Base-by-base conservation (phyloP, 2,113 vertebrate genomes). In the Rattus rattus region DNA sequence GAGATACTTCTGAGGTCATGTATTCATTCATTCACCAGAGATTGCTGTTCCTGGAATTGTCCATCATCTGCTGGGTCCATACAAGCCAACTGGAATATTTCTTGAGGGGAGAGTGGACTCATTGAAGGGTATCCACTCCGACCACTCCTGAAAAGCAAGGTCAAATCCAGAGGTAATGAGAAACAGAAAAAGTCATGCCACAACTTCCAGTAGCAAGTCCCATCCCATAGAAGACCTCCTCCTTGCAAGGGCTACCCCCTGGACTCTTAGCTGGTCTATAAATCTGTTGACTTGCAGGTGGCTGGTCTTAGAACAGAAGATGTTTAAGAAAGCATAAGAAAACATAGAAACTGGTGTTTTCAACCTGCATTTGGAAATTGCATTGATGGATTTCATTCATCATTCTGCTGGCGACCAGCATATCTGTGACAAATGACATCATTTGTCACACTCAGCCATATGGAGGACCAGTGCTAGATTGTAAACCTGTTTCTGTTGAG, bases 81-180 rank as follows among this genome's bases (percentile, higher is more conserved):
- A 98, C 98, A 98, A 0, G 98, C 99, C 76, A 99, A 98, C 98
- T 99, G 99, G 98, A 99, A 99, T 98, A 99, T 99, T 96, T 99
- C 99, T 98, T 99, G 99, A 0, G 99, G 99, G 0, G 99, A 99
- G 94, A 99, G 98, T 0, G 99, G 99, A 96, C 99, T 99, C 92
- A 99, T 98, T 0, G 99, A 99, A 93, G 99, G 98, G 95, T 99
- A 99, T 65, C 99, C 99, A 0, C 99, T 99, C 93, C 97, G 98
- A 97, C 99, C 99, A 96, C 99, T 99, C 97, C 99, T 99, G 98
- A 85, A 98, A 98, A 97, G 70, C 98, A 28, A 98, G 43, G 75
- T 61, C 92, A 92, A 47, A 70, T 96, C 97, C 96, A 98, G 96
- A 96, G 49, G 49, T n/a, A 33, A 85, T 49, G 54, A 95, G 73